A percentile compares a stretch with the other conserved stretches of the same genome.
Conservation (phyloP, 2,888 invertebrate species). For the Sepioteuthis lessoniana region DNA sequence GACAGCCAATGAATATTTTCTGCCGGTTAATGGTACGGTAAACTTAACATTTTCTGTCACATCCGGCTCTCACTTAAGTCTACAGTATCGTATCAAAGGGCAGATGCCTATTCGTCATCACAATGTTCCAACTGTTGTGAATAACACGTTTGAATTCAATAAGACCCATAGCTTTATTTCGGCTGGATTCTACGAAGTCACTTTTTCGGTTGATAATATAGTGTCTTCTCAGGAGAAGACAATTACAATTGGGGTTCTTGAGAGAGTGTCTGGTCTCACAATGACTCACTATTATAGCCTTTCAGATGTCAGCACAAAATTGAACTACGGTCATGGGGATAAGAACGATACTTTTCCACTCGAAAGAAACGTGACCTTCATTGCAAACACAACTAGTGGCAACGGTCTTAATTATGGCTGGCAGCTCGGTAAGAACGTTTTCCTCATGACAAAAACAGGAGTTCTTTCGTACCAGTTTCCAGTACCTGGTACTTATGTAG, state of each 20-base stretch:
- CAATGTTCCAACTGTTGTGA: slow-evolving; percentile 50
- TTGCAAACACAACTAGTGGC: slow-evolving; percentile 54
- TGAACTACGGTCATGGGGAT: slow-evolving; percentile 59
- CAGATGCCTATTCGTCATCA: slow-evolving; percentile 46
- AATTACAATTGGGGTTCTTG: slow-evolving; percentile 55
- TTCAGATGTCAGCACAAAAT: slow-evolving; percentile 54
- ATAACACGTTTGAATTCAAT: not conserved
- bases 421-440: slow-evolving; percentile 57
- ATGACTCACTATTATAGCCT: slow-evolving; percentile 55
- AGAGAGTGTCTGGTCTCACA: slow-evolving; percentile 57
- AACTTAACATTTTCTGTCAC: slow-evolving; percentile 54
- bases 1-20: slow-evolving; percentile 51
- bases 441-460: slow-evolving; percentile 48
- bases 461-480: slow-evolving; percentile 52
- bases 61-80: slow-evolving; percentile 55
- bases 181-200: slow-evolving; percentile 55
- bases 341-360: slow-evolving; percentile 56
- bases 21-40: slow-evolving; percentile 53
- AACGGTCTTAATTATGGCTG: slow-evolving; percentile 57
- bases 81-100: slow-evolving; percentile 56
- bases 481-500: slow-evolving; percentile 52
- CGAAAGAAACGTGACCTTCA: slow-evolving; percentile 57
- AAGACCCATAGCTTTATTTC: slow-evolving; percentile 53
- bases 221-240: slow-evolving; percentile 51
- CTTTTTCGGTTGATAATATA: slow-evolving; percentile 55